Evolutionary conservation across 2,113 vertebrate species (phyloP).

Genomic region (Ginglymostoma cirratum): DNA sequence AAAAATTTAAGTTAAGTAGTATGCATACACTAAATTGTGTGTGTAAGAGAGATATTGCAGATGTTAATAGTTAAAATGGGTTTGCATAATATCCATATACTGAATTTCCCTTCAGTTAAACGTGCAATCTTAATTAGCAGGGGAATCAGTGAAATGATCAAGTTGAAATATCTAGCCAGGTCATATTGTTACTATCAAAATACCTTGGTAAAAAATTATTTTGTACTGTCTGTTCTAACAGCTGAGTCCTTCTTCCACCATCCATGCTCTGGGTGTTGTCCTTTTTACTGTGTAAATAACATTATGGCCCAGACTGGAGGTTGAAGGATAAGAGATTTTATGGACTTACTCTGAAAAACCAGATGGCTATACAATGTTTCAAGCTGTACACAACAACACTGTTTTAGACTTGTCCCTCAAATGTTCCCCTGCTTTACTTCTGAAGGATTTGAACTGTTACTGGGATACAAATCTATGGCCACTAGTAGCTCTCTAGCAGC

Average conservation of each 20-base stretch:
- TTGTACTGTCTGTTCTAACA: neutral
- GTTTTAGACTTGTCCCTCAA: neutral
- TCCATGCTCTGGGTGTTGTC: neutral
- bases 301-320: neutral
- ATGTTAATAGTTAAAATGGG: neutral
- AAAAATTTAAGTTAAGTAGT: neutral
- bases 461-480: neutral
- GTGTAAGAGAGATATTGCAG: neutral
- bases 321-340: neutral
- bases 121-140: neutral
- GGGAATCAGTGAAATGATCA: neutral
- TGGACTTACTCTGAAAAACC: neutral
- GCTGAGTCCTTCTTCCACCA: neutral
- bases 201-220: neutral
- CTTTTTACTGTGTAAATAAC: neutral
- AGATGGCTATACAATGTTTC: neutral
- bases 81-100: neutral
- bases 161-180: neutral
- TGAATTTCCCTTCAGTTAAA: neutral
- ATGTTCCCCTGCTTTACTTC: neutral
- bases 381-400: neutral
- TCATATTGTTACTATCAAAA: neutral
- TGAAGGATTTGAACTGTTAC: neutral
- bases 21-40: neutral
- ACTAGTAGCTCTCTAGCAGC: neutral